These are phyloP conservation scores for Colletes latitarsis DNA, from an alignment of 1,140 invertebrate genomes.

Conservation along the genomic window DNA sequence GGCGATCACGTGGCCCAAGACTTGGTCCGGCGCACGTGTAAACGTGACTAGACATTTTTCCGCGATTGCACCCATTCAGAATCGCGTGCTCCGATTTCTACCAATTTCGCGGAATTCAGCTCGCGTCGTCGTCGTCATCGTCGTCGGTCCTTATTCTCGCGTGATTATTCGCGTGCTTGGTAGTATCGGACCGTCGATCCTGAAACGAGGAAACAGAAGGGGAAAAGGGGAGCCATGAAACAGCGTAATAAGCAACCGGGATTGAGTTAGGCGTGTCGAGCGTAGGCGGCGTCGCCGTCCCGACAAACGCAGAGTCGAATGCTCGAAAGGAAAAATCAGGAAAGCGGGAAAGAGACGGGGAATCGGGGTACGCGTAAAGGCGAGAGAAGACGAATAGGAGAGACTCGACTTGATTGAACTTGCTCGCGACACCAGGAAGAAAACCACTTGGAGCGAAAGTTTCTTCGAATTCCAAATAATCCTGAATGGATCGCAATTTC, in stretches of 20 bases:
- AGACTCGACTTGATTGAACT: slow-evolving; percentile 78
- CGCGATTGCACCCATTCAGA: slow-evolving; percentile 59
- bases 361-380: too few relatives aligned
- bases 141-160: slow-evolving; percentile 49
- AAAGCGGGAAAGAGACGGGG: not conserved
- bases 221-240: not conserved
- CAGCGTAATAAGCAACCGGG: slow-evolving; percentile 43
- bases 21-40: slow-evolving; percentile 28
- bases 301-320: slow-evolving; percentile 1
- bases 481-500: slow-evolving; percentile 78
- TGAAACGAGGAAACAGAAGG: not conserved
- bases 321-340: not conserved
- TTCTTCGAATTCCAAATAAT: slow-evolving; percentile 78
- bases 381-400: slow-evolving; percentile 34
- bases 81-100: slow-evolving; percentile 43
- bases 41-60: slow-evolving; percentile 62
- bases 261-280: slow-evolving; percentile 48
- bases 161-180: slow-evolving; percentile 52
- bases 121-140: not conserved
- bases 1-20: not conserved
- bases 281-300: not conserved
- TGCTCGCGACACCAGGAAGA: slow-evolving; percentile 64
- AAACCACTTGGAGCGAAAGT: slow-evolving; percentile 69
- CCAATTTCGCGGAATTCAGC: slow-evolving; percentile 57
- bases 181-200: not conserved